Percentiles rank a stretch among this genome's conserved stretches.
These are phyloP conservation scores for Globodera rostochiensis DNA, from an alignment of 1,140 invertebrate species.

Conservation along the genomic window DNA sequence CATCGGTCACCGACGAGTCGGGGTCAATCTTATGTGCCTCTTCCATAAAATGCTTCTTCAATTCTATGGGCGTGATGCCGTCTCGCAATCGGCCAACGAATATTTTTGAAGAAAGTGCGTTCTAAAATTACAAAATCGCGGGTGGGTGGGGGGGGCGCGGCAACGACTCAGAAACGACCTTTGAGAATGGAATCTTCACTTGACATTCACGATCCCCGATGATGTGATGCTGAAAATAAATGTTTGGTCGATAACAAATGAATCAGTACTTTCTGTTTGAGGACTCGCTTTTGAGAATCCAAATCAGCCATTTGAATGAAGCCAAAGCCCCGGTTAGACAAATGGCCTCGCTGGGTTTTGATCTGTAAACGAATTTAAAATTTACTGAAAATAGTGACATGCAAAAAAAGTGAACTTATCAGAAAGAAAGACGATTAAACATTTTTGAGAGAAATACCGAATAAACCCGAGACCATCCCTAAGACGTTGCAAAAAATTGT, in stretches of 20 bases:
- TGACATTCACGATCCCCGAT: constrained; percentile 53
- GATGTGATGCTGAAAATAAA: constrained; percentile 6
- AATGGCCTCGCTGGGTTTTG: constrained; percentile 65
- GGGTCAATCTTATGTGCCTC: constrained; percentile 67
- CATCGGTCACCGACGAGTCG: constrained; percentile 61
- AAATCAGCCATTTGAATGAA: constrained; percentile 69
- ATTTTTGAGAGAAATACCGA: too few species aligned
- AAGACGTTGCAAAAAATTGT: too few species aligned
- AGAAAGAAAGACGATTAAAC: too few species aligned
- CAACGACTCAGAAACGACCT: neutral
- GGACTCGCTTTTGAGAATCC: constrained; percentile 65
- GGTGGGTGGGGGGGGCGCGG: neutral
- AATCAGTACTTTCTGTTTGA: constrained; percentile 19
- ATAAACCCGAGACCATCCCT: too few species aligned
- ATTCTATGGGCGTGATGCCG: constrained; percentile 67
- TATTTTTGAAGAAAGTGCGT: constrained; percentile 60
- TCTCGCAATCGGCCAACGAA: constrained; percentile 69
- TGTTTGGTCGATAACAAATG: neutral
- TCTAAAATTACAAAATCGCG: neutral
- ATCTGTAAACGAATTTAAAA: neutral
- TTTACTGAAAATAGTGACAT: neutral
- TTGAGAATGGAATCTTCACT: constrained; percentile 42
- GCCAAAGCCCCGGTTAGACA: constrained; percentile 69
- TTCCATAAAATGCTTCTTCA: constrained; percentile 67
- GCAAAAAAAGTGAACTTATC: too few species aligned